Conservation (phyloP, 2,888 invertebrate genomes). For the Drosophila histrio region DNA sequence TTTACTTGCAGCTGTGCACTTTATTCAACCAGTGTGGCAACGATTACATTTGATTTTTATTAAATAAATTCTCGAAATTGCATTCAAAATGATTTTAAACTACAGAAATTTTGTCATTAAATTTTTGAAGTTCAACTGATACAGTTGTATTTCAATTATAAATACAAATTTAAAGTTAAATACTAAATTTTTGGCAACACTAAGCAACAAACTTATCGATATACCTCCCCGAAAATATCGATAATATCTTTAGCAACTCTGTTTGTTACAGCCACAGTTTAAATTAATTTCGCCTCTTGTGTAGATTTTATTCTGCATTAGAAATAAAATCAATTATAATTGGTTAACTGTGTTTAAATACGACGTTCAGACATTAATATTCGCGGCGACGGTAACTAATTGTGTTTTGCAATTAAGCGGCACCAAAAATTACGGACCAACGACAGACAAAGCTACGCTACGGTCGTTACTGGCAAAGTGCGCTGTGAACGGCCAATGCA, state of each 20-base stretch:
- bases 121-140: background rate
- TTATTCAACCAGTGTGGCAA: conserved; percentile 4
- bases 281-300: conserved; percentile 68
- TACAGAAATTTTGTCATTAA: background rate
- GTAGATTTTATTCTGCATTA: conserved; percentile 21
- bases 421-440: conserved; percentile 26
- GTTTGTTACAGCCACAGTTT: conserved; percentile 70
- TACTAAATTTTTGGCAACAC: conserved; percentile 9
- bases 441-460: conserved; percentile 71
- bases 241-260: conserved; percentile 56
- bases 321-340: conserved; percentile 10
- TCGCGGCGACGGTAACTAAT: background rate
- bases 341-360: conserved; percentile 11
- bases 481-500: conserved; percentile 58
- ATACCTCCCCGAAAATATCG: conserved; percentile 16
- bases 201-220: conserved; percentile 14
- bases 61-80: background rate
- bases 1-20: background rate
- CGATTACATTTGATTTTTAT: background rate
- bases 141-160: background rate
- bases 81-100: background rate
- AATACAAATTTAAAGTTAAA: background rate
- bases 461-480: conserved; percentile 62
- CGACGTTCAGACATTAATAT: background rate
- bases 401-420: background rate